Percentiles rank a stretch among this genome's conserved stretches.
These are phyloP conservation scores for Psephotus haematonotus DNA, from an alignment of 2,113 vertebrate species.

Conservation along the genomic window DNA sequence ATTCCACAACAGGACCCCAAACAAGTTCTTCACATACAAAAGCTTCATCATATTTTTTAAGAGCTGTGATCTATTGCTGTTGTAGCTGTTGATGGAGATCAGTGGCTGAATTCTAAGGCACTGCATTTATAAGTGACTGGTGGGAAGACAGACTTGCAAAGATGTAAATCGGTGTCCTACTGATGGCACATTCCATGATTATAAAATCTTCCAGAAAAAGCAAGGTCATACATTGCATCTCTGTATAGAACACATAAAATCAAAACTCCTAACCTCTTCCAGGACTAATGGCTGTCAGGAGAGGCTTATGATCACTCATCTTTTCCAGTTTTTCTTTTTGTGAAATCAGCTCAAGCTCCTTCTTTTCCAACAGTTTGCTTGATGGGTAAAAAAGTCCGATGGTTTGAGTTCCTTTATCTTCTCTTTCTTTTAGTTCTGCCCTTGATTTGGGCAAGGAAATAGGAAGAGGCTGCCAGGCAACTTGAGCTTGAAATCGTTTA, in stretches of 20 bases:
- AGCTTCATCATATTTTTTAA: background rate
- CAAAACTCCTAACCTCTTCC: slow-evolving; percentile 82
- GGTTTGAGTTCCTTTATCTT: slow-evolving; percentile 85
- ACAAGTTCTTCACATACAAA: background rate
- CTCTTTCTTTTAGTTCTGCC: slow-evolving; percentile 26
- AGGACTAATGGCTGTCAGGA: slow-evolving; percentile 86
- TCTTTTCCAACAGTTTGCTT: slow-evolving; percentile 78
- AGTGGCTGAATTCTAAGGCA: background rate
- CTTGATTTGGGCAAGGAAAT: background rate
- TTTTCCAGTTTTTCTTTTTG: slow-evolving; percentile 75
- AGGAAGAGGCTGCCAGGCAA: slow-evolving; percentile 70
- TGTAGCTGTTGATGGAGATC: background rate
- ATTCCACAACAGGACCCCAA: background rate
- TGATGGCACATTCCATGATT: background rate
- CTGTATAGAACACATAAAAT: background rate
- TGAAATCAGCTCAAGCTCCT: slow-evolving; percentile 70
- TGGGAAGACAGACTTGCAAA: background rate
- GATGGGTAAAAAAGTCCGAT: slow-evolving; percentile 90
- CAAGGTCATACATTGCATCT: background rate
- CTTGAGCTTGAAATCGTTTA: slow-evolving; percentile 16
- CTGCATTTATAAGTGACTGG: background rate
- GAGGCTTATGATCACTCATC: slow-evolving; percentile 77
- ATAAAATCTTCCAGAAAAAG: background rate
- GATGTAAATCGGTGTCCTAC: background rate
- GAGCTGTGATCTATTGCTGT: background rate